Evolutionary conservation across 2,113 vertebrate species (phyloP).

Genomic region (Dipodomys merriami): DNA sequence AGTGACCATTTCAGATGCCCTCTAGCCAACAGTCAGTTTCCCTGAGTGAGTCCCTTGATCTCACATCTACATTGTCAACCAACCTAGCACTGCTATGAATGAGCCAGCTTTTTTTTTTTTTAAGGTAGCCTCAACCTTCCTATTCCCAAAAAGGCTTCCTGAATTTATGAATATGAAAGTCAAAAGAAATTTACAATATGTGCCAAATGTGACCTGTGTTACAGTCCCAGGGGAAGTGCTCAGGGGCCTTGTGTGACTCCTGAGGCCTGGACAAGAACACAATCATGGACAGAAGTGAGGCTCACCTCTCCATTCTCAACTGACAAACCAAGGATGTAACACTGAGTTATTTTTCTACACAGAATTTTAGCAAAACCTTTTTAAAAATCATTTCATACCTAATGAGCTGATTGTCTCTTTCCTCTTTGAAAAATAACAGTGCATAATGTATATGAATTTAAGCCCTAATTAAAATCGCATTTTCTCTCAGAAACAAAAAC

Average conservation of each 20-base stretch:
- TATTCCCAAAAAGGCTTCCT: slow-evolving; percentile 57
- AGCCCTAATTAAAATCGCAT: slow-evolving; percentile 81
- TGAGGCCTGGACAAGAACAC: background rate
- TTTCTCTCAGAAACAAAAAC: slow-evolving; percentile 62
- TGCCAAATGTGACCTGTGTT: slow-evolving; percentile 77
- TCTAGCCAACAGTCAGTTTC: background rate
- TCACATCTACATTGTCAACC: rapidly evolving
- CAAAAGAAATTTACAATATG: slow-evolving; percentile 68
- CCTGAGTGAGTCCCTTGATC: background rate
- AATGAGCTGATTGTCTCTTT: slow-evolving; percentile 75
- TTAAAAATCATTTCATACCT: slow-evolving; percentile 72
- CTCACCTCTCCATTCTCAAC: background rate
- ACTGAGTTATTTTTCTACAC: slow-evolving; percentile 73
- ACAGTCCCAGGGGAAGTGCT: slow-evolving; percentile 30
- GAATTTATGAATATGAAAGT: slow-evolving; percentile 68
- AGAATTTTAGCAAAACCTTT: slow-evolving; percentile 66
- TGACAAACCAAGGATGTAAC: slow-evolving; percentile 30
- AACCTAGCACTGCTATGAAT: background rate
- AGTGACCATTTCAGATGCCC: background rate
- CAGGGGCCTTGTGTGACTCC: background rate
- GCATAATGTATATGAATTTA: slow-evolving; percentile 78
- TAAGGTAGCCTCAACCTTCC: background rate
- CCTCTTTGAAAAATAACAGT: slow-evolving; percentile 77
- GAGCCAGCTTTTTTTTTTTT: background rate
- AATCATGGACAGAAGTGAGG: background rate